Percentiles rank a stretch among this genome's conserved stretches.
phyloP scores from a whole-genome alignment of 2,888 invertebrate species.

The Caenorhabditis zanzibari region DNA sequence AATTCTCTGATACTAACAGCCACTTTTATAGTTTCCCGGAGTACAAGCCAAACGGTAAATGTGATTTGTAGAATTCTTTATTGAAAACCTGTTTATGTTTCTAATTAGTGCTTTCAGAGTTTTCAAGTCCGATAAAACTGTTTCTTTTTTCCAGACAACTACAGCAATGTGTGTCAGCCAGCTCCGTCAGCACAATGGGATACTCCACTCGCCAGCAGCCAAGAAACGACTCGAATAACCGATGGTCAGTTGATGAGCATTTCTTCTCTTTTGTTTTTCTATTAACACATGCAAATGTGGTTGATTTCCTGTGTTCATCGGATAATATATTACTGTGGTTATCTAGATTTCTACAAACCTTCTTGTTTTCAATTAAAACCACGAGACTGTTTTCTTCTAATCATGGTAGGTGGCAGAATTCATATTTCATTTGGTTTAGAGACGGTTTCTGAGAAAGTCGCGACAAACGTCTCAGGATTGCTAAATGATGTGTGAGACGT shows the following conservation, averaged over 20 bases:
- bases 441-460: constrained; percentile 9
- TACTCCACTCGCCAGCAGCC: constrained; percentile 48
- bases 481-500: constrained; percentile 68
- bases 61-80: no score
- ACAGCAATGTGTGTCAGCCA: constrained; percentile 61
- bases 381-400: no score
- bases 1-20: neutral
- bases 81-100: no score
- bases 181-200: constrained; percentile 63
- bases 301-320: neutral
- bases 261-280: constrained; percentile 4
- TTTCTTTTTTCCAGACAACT: constrained; percentile 45
- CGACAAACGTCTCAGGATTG: constrained; percentile 48
- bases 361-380: neutral
- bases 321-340: neutral
- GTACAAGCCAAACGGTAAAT: neutral
- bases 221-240: constrained; percentile 45
- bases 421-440: constrained; percentile 5
- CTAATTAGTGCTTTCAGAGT: no score
- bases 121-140: no score
- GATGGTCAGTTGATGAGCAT: constrained; percentile 59
- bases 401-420: neutral
- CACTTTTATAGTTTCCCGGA: constrained; percentile 7
- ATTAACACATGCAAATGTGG: constrained; percentile 26
- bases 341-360: neutral